These are phyloP conservation scores for Spea multiplicata DNA, from an alignment of 2,113 vertebrate species.

Conservation along the genomic window DNA sequence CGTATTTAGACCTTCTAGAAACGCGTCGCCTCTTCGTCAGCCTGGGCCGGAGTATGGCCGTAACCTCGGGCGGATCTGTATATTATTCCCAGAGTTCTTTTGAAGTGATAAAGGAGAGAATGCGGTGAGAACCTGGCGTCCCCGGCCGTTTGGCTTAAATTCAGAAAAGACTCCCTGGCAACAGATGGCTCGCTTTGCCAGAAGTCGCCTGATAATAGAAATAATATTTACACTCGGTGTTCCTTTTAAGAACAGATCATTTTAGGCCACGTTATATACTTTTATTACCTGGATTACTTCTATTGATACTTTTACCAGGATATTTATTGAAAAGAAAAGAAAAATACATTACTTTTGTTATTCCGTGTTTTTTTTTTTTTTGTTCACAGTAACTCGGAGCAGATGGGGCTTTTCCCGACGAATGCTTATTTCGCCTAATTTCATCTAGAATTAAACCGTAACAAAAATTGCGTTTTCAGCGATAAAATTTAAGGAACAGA, in stretches of 20 bases:
- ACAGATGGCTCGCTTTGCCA: not conserved
- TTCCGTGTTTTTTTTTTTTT: not conserved
- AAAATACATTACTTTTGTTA: not conserved
- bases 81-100: too few relatives aligned
- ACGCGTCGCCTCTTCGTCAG: too few relatives aligned
- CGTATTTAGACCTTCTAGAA: too few relatives aligned
- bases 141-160: not conserved
- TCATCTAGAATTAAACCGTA: conserved; percentile 4
- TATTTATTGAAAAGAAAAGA: conserved; percentile 10
- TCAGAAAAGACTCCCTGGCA: not conserved
- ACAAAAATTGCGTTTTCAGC: conserved; percentile 4
- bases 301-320: conserved; percentile 8
- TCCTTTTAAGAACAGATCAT: not conserved
- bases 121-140: too few relatives aligned
- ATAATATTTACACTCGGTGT: conserved; percentile 6
- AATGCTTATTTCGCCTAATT: conserved; percentile 28
- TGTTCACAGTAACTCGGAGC: conserved; percentile 13
- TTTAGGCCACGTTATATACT: not conserved
- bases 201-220: not conserved
- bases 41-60: not conserved
- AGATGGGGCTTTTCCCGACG: conserved; percentile 16
- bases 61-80: too few relatives aligned
- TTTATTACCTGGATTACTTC: conserved; percentile 27
- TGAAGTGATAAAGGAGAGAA: not conserved
- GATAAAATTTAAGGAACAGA: not conserved